These are phyloP conservation scores for Holothuria leucospilota DNA, from an alignment of 53 echinoderm and acorn worm genomes.

Conservation along the genomic window DNA sequence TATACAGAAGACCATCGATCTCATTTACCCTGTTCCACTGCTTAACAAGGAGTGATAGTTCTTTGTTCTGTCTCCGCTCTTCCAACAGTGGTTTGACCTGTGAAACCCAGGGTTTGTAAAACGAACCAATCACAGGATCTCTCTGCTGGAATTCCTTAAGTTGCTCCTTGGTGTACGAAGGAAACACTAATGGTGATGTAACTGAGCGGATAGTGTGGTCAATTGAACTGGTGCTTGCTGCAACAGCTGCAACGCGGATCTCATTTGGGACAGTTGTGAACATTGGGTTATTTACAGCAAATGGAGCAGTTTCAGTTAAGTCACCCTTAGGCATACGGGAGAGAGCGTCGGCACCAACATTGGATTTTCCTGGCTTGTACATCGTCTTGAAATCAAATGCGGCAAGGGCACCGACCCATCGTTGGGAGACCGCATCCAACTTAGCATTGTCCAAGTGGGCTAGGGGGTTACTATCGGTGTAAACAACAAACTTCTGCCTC, in stretches of 20 bases:
- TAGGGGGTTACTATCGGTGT: conserved; percentile 57
- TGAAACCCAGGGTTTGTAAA: neutral
- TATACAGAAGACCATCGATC: conserved; percentile 37
- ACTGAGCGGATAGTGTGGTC: neutral
- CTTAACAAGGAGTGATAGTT: neutral
- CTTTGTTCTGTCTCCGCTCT: neutral
- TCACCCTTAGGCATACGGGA: neutral
- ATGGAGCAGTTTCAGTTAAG: neutral
- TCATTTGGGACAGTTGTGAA: neutral
- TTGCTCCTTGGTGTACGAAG: conserved; percentile 10
- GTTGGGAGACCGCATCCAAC: conserved; percentile 39
- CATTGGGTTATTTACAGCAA: neutral
- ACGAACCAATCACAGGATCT: neutral
- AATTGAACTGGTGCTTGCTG: neutral
- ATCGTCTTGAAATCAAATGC: conserved; percentile 37
- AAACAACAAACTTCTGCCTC: conserved; percentile 40
- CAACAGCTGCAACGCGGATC: neutral
- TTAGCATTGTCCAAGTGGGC: conserved; percentile 58
- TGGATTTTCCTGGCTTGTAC: conserved; percentile 22
- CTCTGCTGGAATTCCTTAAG: conserved; percentile 36
- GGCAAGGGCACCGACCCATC: conserved; percentile 52
- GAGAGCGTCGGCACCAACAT: neutral
- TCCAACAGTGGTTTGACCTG: neutral
- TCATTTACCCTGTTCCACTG: conserved; percentile 49
- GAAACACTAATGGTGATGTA: conserved; percentile 9